Conservation (phyloP, 92 coral and sea anemone species). For the Anthopleura xanthogrammica region DNA sequence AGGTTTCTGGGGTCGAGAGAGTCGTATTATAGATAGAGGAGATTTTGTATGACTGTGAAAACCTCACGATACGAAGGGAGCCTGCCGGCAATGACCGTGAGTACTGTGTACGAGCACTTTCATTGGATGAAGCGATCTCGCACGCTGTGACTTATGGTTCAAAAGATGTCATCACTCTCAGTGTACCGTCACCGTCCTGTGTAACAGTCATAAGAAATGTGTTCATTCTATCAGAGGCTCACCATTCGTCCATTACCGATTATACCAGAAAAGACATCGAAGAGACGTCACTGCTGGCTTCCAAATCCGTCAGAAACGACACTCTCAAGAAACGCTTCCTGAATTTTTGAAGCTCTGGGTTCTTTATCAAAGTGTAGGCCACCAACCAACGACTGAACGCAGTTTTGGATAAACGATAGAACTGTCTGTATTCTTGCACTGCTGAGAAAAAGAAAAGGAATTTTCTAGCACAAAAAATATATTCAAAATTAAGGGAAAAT, state of each 20-base stretch:
- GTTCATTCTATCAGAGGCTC: neutral
- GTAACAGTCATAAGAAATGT: neutral
- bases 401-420: neutral
- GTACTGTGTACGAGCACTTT: no score
- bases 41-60: no score
- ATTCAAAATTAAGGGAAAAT: no score
- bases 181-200: no score
- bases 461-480: no score
- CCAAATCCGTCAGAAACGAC: neutral
- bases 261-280: neutral
- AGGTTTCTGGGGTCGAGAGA: no score
- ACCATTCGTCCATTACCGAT: neutral
- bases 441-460: neutral
- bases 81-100: no score
- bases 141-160: no score
- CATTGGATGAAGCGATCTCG: no score
- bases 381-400: conserved; percentile 80
- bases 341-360: conserved; percentile 52
- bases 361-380: conserved; percentile 65
- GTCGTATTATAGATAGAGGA: no score
- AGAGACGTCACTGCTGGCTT: neutral
- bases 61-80: no score
- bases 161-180: no score
- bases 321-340: conserved; percentile 11
- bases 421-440: neutral